Evolutionary conservation across 2,888 invertebrate genomes (phyloP).

Genomic region (Melinopterus prodromus): DNA sequence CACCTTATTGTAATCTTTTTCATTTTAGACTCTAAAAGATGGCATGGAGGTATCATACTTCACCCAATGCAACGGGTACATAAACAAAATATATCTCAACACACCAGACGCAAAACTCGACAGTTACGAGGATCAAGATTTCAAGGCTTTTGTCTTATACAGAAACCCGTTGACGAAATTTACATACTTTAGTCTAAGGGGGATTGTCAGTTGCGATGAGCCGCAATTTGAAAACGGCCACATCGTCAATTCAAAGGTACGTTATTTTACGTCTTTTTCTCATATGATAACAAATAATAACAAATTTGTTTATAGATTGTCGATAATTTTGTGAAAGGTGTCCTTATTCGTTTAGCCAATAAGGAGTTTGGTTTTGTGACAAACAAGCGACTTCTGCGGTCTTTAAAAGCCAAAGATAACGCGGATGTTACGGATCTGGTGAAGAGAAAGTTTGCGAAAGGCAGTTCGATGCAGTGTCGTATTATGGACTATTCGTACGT

Average conservation of each 20-base stretch:
- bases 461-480: slow-evolving; percentile 62
- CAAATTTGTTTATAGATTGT: slow-evolving; percentile 44
- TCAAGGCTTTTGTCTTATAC: slow-evolving; percentile 72
- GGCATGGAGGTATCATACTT: slow-evolving; percentile 66
- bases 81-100: slow-evolving; percentile 64
- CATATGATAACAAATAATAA: not conserved
- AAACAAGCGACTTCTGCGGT: slow-evolving; percentile 51
- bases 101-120: slow-evolving; percentile 50
- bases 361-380: slow-evolving; percentile 54
- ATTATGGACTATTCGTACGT: slow-evolving; percentile 72
- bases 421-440: slow-evolving; percentile 61
- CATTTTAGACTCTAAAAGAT: slow-evolving; percentile 60
- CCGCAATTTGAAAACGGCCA: slow-evolving; percentile 54
- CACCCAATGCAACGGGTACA: slow-evolving; percentile 62
- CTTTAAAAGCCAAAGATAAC: slow-evolving; percentile 55
- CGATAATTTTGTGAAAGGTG: slow-evolving; percentile 48
- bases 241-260: slow-evolving; percentile 62
- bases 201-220: not conserved
- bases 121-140: slow-evolving; percentile 60
- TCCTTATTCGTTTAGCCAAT: slow-evolving; percentile 50
- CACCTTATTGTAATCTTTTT: not conserved
- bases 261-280: not conserved
- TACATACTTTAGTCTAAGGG: slow-evolving; percentile 66
- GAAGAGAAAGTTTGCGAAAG: slow-evolving; percentile 62
- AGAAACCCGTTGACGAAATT: slow-evolving; percentile 74